These are phyloP conservation scores for Bambusicola thoracicus DNA, from an alignment of 2,113 vertebrate genomes.

Conservation along the genomic window DNA sequence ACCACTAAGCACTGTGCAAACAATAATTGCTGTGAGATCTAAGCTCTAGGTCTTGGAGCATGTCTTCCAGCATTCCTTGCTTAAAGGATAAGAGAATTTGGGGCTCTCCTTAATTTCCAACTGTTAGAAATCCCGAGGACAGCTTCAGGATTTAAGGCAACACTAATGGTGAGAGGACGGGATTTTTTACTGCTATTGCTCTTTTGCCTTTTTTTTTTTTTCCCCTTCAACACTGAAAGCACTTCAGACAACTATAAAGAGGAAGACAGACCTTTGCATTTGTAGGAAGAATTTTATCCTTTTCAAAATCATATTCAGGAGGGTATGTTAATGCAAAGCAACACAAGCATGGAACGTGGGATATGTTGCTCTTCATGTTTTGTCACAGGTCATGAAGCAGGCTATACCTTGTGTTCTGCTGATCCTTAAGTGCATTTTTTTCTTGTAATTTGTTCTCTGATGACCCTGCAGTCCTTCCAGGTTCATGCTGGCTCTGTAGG, in stretches of 20 bases:
- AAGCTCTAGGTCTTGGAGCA: rapidly evolving
- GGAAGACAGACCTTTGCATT: neutral
- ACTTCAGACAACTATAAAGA: neutral
- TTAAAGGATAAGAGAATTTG: neutral
- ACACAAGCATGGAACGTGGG: neutral
- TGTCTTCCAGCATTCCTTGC: neutral
- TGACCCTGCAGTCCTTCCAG: neutral
- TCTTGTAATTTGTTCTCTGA: neutral
- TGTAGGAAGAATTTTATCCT: neutral
- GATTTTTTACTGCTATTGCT: neutral
- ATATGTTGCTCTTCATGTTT: neutral
- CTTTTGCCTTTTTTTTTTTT: neutral
- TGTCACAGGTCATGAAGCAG: neutral
- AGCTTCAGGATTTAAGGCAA: neutral
- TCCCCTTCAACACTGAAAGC: neutral
- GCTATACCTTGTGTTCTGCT: neutral
- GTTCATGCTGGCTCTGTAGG: neutral
- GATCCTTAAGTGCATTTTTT: neutral
- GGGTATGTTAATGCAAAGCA: neutral
- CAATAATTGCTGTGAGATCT: neutral
- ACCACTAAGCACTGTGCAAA: neutral
- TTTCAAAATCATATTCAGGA: neutral
- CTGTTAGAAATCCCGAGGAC: neutral
- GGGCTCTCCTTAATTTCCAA: neutral
- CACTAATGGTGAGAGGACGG: neutral